Evolutionary conservation across 2,797 vertebrate genomes (phyloP).

Genomic region (Eptatretus atami): DNA sequence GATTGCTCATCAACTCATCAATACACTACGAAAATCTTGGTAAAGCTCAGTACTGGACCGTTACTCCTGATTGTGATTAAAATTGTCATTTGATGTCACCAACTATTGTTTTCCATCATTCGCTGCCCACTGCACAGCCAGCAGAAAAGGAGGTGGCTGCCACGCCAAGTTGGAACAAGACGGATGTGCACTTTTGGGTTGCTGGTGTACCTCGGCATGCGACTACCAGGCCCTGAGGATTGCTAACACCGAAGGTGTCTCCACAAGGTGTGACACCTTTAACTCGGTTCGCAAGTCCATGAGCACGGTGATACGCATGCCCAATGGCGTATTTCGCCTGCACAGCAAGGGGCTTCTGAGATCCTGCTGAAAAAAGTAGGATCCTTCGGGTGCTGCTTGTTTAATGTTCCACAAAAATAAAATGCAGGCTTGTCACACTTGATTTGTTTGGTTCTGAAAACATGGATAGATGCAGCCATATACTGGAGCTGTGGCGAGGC

Average conservation of each 20-base stretch:
- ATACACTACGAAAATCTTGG: conserved; percentile 69
- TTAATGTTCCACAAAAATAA: too few relatives aligned
- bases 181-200: conserved; percentile 55
- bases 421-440: not conserved
- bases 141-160: conserved; percentile 51
- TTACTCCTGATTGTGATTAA: not conserved
- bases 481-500: conserved; percentile 44
- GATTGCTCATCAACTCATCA: conserved; percentile 58
- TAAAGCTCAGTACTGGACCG: conserved; percentile 14
- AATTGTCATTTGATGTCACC: not conserved
- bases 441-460: not conserved
- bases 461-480: conserved; percentile 61
- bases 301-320: conserved; percentile 42
- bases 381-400: not conserved
- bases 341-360: conserved; percentile 68
- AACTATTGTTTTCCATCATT: not conserved
- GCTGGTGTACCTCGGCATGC: conserved; percentile 27
- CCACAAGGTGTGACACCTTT: conserved; percentile 66
- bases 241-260: conserved; percentile 45
- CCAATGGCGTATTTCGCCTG: conserved; percentile 38
- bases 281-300: conserved; percentile 67
- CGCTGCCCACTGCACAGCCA: conserved; percentile 17
- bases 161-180: conserved; percentile 75
- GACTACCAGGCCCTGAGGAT: conserved; percentile 40
- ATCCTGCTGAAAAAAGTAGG: conserved; percentile 52